These are phyloP conservation scores for Pelecanoides urinatrix DNA, from an alignment of 2,113 vertebrate genomes.

Conservation along the genomic window DNA sequence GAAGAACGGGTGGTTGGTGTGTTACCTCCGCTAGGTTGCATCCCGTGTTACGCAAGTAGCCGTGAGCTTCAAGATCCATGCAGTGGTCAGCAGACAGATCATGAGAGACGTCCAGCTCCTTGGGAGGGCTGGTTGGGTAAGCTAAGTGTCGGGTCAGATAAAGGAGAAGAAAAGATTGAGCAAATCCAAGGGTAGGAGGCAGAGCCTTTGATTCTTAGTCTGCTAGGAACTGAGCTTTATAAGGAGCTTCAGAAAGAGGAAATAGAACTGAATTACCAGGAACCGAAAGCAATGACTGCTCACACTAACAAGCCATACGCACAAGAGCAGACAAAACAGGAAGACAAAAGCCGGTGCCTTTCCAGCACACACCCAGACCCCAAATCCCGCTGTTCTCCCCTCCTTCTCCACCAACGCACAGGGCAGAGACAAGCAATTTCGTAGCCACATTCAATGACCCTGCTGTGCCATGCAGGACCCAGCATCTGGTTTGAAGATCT, in stretches of 20 bases:
- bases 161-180: neutral
- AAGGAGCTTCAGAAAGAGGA: neutral
- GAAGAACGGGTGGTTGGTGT: neutral
- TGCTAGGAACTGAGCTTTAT: neutral
- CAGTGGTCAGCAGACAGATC: neutral
- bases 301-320: neutral
- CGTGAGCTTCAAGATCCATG: neutral
- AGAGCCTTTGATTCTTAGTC: neutral
- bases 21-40: neutral
- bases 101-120: neutral
- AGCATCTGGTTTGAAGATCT: neutral
- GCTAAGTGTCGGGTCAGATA: neutral
- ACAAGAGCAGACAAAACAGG: neutral
- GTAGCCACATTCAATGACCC: neutral
- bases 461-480: neutral
- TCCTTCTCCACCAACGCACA: neutral
- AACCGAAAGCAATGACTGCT: neutral
- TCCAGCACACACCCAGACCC: neutral
- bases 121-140: neutral
- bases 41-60: neutral
- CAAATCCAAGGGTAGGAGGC: neutral
- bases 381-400: neutral
- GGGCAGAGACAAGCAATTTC: neutral
- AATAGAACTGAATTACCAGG: neutral
- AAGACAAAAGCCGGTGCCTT: neutral